Base-by-base conservation (phyloP, 2,797 vertebrate genomes). In the Tokudaia muenninki region DNA sequence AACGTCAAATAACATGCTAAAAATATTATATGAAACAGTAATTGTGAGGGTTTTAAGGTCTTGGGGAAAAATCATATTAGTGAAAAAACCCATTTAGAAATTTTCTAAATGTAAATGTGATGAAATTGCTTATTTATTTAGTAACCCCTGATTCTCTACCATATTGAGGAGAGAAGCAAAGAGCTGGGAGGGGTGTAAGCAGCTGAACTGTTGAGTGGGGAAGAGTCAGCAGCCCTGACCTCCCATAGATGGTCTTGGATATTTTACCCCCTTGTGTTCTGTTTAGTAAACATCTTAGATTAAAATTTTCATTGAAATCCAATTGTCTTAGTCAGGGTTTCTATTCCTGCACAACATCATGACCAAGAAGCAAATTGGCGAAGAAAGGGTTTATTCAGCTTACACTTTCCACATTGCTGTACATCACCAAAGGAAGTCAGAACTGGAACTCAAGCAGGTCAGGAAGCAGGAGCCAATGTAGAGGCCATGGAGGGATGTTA, bases 41-140 rank as follows among this genome's bases (percentile, higher is more conserved):
- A 93, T 75, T 92, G 7, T 34, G 84, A 92, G 17, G 9, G 16
- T 26, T n/a, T 92, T 77, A 82, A 50, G 75, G 94, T 67, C 52
- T 94, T 95, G 47, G 75, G 11, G 34, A 87, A 87, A 29, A 94
- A 95, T 84, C 9, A 0, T 52, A 0, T 86, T 4, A 86, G 14
- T 70, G 5, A 47, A 83, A 87, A 90, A 7, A 65, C 19, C 26
- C 24, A 19, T 94, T n/a, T n/a, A n/a, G n/a, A 70, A 44, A 74
- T 93, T 94, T 97, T 93, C 74, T 87, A 47, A 84, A 12, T 77
- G 65, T 65, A 21, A 79, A 79, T 87, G 78, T 55, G 22, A 3
- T 14, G 47, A 81, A 55, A 87, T 57, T 74, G 41, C 37, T 95
- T 92, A 90, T 88, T 90, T 12, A 19, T 80, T 84, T 50, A 74